Evolutionary conservation across 2,888 invertebrate genomes (phyloP).

Genomic region (Idaea biselata): DNA sequence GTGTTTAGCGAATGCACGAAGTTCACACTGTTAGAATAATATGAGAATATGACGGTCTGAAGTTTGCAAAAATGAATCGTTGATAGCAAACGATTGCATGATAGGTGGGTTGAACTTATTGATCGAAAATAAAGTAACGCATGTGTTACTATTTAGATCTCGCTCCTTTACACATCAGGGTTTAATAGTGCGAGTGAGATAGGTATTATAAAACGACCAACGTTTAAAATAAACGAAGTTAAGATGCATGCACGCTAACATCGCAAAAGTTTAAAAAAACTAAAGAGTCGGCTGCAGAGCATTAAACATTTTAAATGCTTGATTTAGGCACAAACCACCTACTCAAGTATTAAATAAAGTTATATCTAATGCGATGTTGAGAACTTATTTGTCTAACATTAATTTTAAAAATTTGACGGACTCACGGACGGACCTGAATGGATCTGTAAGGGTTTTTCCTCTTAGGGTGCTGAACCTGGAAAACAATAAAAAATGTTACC

Average conservation of each 20-base stretch:
- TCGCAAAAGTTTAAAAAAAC: neutral
- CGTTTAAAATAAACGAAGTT: constrained; percentile 16
- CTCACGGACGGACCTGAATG: too few species aligned
- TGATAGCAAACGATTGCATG: neutral
- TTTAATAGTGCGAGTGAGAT: constrained; percentile 19
- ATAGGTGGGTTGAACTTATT: neutral
- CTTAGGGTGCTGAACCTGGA: neutral
- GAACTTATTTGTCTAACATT: neutral
- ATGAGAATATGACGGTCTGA: neutral
- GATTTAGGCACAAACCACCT: neutral
- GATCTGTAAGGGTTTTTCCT: too few species aligned
- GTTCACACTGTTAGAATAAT: neutral
- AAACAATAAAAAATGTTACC: too few species aligned
- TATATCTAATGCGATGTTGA: neutral
- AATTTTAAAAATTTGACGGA: neutral
- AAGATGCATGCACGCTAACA: constrained; percentile 9
- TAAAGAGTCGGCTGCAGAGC: neutral
- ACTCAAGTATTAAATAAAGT: neutral
- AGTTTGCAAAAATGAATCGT: too few species aligned
- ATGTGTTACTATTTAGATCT: constrained; percentile 22
- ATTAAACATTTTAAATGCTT: neutral
- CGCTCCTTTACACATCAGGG: constrained; percentile 18
- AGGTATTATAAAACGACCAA: constrained; percentile 7
- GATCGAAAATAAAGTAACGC: neutral
- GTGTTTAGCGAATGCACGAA: neutral